Evolutionary conservation across 2,113 vertebrate species (phyloP).

Genomic region (Spheniscus mendiculus): DNA sequence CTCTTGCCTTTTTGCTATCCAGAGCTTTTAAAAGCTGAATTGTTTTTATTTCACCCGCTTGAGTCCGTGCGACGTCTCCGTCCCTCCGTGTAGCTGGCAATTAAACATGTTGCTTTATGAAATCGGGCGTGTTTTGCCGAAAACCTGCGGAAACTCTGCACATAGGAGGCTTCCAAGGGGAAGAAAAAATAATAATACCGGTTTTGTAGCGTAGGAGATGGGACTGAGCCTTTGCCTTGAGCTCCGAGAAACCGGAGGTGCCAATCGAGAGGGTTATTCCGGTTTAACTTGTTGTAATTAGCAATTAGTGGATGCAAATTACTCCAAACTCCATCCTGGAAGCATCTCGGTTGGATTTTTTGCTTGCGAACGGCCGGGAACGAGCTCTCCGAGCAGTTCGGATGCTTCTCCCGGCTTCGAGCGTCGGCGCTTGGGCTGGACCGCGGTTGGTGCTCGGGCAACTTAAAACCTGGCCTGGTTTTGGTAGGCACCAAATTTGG

Average conservation of each 20-base stretch:
- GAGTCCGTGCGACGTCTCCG: rapidly evolving
- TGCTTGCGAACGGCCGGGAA: neutral
- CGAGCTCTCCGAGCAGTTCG: neutral
- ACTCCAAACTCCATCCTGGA: neutral
- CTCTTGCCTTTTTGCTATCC: neutral
- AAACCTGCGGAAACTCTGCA: neutral
- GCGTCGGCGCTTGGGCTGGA: neutral
- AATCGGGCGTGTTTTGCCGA: rapidly evolving
- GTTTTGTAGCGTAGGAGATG: neutral
- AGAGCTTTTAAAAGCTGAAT: neutral
- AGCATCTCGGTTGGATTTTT: neutral
- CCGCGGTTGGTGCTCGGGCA: too few relatives aligned
- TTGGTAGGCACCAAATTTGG: too few relatives aligned
- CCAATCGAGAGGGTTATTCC: neutral
- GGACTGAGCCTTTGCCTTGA: neutral
- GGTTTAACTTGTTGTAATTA: neutral
- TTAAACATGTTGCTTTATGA: rapidly evolving
- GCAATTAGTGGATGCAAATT: neutral
- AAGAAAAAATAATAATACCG: neutral
- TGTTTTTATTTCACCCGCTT: rapidly evolving
- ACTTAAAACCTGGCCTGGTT: neutral
- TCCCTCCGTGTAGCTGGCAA: neutral
- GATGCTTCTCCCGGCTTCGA: neutral
- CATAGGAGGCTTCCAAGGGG: neutral
- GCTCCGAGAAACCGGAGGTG: neutral